These are phyloP conservation scores for Micromys minutus DNA, from an alignment of 2,113 vertebrate genomes.

Conservation along the genomic window DNA sequence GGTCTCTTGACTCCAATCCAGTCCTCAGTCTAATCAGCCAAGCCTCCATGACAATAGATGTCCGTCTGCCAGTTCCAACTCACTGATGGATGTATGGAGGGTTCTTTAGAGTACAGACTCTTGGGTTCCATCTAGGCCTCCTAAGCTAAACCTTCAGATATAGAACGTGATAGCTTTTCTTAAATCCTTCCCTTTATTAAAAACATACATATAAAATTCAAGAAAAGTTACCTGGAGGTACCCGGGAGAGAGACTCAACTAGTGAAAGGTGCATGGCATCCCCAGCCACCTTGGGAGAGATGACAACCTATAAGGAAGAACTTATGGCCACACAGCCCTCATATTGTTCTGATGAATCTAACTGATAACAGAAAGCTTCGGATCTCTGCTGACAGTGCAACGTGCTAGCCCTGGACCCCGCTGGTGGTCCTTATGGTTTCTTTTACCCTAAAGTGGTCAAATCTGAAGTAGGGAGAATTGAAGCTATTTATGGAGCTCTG, in stretches of 20 bases:
- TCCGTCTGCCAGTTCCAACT: neutral
- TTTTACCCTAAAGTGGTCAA: neutral
- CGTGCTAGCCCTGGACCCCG: neutral
- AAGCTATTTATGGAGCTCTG: neutral
- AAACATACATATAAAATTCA: neutral
- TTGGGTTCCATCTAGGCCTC: neutral
- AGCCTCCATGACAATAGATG: accelerated
- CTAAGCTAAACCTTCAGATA: neutral
- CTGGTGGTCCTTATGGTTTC: neutral
- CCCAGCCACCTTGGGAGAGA: neutral
- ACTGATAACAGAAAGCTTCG: neutral
- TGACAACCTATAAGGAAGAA: neutral
- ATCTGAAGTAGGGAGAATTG: neutral
- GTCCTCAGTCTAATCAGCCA: neutral
- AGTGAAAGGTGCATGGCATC: too few species aligned
- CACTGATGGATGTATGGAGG: neutral
- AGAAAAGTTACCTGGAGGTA: neutral
- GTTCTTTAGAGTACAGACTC: neutral
- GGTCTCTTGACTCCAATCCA: neutral
- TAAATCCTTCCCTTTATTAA: neutral
- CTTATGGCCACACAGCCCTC: accelerated
- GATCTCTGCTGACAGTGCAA: too few species aligned
- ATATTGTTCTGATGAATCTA: neutral
- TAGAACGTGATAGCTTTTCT: neutral
- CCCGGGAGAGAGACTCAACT: neutral